phyloP scores from a whole-genome alignment of 2,113 vertebrate species.

The Cephalopterus ornatus region DNA sequence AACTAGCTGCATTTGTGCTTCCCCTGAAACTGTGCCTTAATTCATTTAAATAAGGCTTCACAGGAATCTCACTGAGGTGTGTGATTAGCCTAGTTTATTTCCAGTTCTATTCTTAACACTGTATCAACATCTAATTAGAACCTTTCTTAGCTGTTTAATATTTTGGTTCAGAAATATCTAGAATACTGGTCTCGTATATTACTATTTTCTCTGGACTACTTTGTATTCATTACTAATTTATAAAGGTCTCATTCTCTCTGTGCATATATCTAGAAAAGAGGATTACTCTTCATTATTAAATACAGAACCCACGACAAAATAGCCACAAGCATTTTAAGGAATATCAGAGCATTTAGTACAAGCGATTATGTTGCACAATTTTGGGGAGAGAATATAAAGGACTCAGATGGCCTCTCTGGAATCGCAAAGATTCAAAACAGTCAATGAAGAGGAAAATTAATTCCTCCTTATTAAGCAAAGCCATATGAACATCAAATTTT shows the following conservation, averaged over 20 bases:
- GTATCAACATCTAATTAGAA: not conserved
- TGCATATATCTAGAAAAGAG: not conserved
- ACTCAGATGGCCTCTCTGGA: not conserved
- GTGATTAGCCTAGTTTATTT: not conserved
- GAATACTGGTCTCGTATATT: not conserved
- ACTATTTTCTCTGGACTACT: not conserved
- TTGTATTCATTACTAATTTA: not conserved
- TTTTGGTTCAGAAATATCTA: not conserved
- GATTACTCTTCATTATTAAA: not conserved
- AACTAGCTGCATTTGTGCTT: not conserved
- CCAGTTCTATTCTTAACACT: not conserved
- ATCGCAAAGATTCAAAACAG: not conserved
- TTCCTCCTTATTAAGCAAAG: not conserved
- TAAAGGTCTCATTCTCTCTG: not conserved
- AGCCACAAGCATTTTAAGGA: not conserved
- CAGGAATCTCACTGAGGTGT: not conserved
- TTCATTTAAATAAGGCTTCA: not conserved
- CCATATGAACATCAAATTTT: conserved; percentile 4
- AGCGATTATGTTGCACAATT: not conserved
- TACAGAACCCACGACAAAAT: not conserved
- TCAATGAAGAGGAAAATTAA: conserved; percentile 4
- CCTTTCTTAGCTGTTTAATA: not conserved
- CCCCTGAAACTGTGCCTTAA: not conserved
- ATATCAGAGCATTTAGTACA: not conserved
- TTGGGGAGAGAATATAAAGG: not conserved